Percentiles rank a stretch among this genome's conserved stretches.
Conservation (phyloP, 2,797 vertebrate species). For the Aplochiton taeniatus region DNA sequence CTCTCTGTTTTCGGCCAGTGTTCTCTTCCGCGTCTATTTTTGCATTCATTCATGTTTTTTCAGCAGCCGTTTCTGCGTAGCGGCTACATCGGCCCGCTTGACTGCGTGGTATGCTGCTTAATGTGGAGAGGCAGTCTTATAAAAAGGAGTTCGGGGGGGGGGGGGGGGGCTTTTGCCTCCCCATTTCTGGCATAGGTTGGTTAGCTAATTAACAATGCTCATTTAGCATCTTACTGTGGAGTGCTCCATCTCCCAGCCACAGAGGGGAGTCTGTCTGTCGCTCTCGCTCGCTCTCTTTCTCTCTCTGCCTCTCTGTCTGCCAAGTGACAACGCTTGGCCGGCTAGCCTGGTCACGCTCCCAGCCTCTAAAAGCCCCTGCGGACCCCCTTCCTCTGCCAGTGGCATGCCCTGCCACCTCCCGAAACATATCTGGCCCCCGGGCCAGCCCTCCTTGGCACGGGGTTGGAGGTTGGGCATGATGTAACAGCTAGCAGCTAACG, state of each 20-base stretch:
- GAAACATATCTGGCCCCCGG: not conserved
- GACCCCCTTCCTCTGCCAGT: not conserved
- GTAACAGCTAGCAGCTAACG: too few relatives aligned
- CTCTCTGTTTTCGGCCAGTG: constrained; percentile 1
- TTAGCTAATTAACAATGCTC: constrained; percentile 19
- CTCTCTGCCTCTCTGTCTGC: constrained; percentile 4
- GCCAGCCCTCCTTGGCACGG: constrained; percentile 3
- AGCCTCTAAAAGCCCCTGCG: not conserved
- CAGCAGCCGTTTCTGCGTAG: constrained; percentile 61
- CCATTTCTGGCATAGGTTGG: not conserved
- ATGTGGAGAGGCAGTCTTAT: constrained; percentile 49
- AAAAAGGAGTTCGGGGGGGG: constrained; percentile 38
- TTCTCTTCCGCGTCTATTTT: constrained; percentile 46
- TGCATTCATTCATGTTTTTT: constrained; percentile 65
- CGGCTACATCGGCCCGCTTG: constrained; percentile 36
- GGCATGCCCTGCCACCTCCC: constrained; percentile 6
- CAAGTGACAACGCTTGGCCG: constrained; percentile 2
- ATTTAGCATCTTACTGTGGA: constrained; percentile 32
- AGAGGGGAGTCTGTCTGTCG: constrained; percentile 4
- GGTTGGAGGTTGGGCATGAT: not conserved
- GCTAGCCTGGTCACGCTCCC: not conserved
- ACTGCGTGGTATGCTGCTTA: constrained; percentile 51
- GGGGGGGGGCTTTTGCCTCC: too few relatives aligned
- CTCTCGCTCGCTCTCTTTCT: not conserved
- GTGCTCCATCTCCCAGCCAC: constrained; percentile 23